Evolutionary conservation across 2,888 invertebrate genomes (phyloP).

Genomic region (Geophilus truncorum): DNA sequence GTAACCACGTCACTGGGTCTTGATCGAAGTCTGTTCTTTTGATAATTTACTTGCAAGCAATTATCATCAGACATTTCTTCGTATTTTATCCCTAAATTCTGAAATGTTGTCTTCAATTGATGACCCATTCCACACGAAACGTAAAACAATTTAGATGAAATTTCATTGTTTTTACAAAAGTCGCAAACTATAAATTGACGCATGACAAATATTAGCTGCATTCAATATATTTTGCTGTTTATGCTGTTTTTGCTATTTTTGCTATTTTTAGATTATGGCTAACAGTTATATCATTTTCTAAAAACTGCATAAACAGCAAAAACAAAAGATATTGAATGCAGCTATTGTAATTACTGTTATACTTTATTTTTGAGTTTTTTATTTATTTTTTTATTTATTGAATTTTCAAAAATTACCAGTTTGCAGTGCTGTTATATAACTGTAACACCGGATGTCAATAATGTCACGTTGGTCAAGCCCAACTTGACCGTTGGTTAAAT

Average conservation of each 20-base stretch:
- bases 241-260: too few species aligned
- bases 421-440: too few species aligned
- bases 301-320: too few species aligned
- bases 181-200: not conserved
- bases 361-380: too few species aligned
- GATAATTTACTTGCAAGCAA: not conserved
- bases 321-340: too few species aligned
- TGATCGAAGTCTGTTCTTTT: not conserved
- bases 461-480: not conserved
- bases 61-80: not conserved
- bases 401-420: too few species aligned
- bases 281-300: too few species aligned
- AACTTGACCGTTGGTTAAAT: not conserved
- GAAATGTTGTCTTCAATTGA: not conserved
- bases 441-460: not conserved
- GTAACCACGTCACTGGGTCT: not conserved
- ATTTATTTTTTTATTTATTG: too few species aligned
- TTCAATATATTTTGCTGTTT: not conserved
- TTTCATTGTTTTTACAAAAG: not conserved
- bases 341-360: too few species aligned
- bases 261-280: too few species aligned
- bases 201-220: too few species aligned
- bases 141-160: not conserved
- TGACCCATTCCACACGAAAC: not conserved
- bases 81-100: not conserved